Evolutionary conservation across 2,113 vertebrate genomes (phyloP).

Genomic region (Ceyx cyanopectus): DNA sequence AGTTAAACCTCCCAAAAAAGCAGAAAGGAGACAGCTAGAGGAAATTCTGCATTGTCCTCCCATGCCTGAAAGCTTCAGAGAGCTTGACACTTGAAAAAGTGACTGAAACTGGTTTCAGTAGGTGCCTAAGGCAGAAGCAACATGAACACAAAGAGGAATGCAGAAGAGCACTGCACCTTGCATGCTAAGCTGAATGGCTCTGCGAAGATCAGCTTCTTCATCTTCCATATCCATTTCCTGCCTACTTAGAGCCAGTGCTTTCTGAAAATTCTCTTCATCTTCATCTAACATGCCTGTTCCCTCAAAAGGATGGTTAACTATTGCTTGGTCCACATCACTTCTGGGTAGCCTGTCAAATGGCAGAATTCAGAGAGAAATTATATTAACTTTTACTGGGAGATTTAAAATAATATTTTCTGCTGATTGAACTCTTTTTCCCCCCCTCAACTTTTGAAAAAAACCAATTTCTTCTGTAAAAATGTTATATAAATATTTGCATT

Average conservation of each 20-base stretch:
- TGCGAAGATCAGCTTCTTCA: constrained; percentile 96
- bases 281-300: constrained; percentile 81
- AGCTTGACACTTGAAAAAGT: not conserved
- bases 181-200: constrained; percentile 98
- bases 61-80: not conserved
- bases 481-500: not conserved
- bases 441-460: not conserved
- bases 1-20: not conserved
- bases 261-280: constrained; percentile 93
- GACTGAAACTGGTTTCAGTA: not conserved
- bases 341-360: constrained; percentile 69
- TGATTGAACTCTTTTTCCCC: not conserved
- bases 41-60: not conserved
- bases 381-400: not conserved
- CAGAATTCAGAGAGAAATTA: not conserved
- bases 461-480: not conserved
- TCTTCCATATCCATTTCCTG: constrained; percentile 97
- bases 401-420: not conserved
- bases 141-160: not conserved
- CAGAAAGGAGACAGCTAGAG: not conserved
- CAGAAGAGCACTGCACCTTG: constrained; percentile 81
- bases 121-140: not conserved
- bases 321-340: constrained; percentile 72
- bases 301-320: constrained; percentile 74
- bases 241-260: constrained; percentile 91